Evolutionary conservation across 2,797 vertebrate species (phyloP).

Genomic region (Brachyrhaphis roseni): DNA sequence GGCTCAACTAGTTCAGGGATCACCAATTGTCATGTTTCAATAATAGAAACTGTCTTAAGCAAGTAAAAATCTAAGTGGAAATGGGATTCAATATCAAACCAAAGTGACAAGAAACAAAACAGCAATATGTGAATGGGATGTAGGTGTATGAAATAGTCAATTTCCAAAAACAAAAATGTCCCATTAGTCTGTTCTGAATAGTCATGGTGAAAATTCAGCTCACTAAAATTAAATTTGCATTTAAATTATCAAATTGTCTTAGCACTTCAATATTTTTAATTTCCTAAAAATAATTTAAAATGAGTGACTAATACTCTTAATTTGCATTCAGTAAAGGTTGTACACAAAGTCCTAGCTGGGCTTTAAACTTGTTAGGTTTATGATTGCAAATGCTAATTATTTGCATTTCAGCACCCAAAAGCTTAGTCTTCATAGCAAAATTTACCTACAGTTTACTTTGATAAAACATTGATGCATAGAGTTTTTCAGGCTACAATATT

Average conservation of each 20-base stretch:
- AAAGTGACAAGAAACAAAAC: neutral
- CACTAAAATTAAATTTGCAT: neutral
- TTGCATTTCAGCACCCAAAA: too few relatives aligned
- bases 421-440: too few relatives aligned
- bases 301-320: neutral
- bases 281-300: neutral
- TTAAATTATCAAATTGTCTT: neutral
- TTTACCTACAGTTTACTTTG: too few relatives aligned
- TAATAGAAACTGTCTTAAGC: neutral
- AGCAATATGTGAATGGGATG: neutral
- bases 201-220: neutral
- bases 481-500: neutral
- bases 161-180: neutral
- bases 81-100: neutral
- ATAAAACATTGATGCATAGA: neutral
- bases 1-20: neutral
- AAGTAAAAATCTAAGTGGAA: neutral
- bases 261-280: neutral
- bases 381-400: neutral
- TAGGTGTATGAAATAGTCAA: neutral
- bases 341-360: neutral
- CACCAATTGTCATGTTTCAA: neutral
- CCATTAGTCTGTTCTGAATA: neutral
- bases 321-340: neutral
- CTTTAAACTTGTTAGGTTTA: too few relatives aligned